Base-by-base conservation (phyloP, 2,797 vertebrate genomes). In the Hypotaenidia okinawae region DNA sequence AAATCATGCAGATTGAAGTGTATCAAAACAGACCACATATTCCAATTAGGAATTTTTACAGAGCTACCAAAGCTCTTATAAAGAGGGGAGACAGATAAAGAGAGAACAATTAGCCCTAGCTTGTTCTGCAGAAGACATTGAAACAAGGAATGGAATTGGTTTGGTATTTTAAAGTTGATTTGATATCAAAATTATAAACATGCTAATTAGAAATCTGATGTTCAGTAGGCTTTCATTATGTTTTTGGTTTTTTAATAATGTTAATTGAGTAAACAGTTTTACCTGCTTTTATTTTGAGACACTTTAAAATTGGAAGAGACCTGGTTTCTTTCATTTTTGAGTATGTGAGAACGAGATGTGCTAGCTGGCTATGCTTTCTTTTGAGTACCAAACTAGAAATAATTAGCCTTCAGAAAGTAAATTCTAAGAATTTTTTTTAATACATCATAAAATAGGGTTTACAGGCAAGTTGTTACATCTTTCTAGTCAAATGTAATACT, bases 341-440 rank as follows among this genome's bases (percentile, higher is more conserved):
- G 7, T 68, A 39, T 74, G 37, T 70, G 45, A 70, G 12, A 55
- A 25, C 32, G 32, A 70, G 45, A 22, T 7, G 10, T 55, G 27
- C 8, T 47, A 30, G 18, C 15, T 75, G 45, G 18, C n/a, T 59
- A 1, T 57, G 58, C 27, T 78, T 55, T 43, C 35, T 63, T 68
- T 24, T 51, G 41, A 62, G 25, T 22, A 49, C 37, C 13, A 89
- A 84, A 70, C 2, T 30, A 75, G 57, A 47, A 52, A 19, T 37
- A 43, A 54, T 30, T 49, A 55, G 3, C 19, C 7, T 52, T 37
- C 16, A 75, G 75, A 28, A 75, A 28, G 22, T 75, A 63, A 75
- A 75, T 59, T 63, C 49, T 2, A 4, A 37, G 8, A 6, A 0
- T 3, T 57, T 13, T 16, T 67, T 66, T 25, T 11, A 4, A 6